These are phyloP conservation scores for Brachionus koreanus DNA, from an alignment of 1,140 invertebrate genomes.

Conservation along the genomic window DNA sequence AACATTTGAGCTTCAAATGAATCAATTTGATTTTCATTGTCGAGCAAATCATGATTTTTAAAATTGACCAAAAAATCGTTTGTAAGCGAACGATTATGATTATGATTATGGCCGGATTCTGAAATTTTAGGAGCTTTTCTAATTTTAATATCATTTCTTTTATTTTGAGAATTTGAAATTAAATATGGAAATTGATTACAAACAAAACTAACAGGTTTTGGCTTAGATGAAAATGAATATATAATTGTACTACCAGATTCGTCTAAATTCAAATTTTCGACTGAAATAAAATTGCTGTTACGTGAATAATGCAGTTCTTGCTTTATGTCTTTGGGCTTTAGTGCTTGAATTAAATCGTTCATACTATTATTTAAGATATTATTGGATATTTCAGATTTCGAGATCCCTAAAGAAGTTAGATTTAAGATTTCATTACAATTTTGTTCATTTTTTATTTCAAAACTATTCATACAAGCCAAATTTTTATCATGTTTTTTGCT, in stretches of 20 bases:
- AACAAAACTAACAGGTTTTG: conserved; percentile 17
- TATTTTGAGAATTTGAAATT: background rate
- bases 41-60: background rate
- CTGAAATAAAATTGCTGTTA: too few species aligned
- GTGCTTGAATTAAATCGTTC: conserved; percentile 1
- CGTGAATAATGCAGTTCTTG: background rate
- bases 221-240: conserved; percentile 38
- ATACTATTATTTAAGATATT: background rate
- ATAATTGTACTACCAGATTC: conserved; percentile 19
- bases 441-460: background rate
- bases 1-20: conserved; percentile 21
- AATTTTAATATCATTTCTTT: background rate
- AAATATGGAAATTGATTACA: background rate
- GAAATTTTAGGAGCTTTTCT: background rate
- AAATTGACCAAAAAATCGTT: background rate
- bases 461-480: background rate
- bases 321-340: background rate
- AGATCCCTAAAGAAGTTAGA: background rate
- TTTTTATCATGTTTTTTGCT: background rate
- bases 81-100: background rate
- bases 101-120: background rate
- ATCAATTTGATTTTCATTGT: background rate
- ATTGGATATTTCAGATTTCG: background rate
- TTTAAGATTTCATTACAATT: background rate
- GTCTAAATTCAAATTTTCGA: background rate